Evolutionary conservation across 2,888 invertebrate species (phyloP).

Genomic region (Drosophila quinaria): DNA sequence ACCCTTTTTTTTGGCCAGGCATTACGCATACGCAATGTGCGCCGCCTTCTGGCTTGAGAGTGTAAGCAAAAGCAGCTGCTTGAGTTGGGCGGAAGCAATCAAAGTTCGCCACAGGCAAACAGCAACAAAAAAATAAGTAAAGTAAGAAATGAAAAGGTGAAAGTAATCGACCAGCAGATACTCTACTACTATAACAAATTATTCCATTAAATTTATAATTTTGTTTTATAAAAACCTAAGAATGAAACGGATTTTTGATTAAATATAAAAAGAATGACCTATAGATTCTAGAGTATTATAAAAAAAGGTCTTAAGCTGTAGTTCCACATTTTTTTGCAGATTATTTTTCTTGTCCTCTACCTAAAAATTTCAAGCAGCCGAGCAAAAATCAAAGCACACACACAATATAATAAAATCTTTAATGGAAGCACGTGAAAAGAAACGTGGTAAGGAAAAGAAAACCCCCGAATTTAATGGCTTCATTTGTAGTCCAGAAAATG

Average conservation of each 20-base stretch:
- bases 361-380: constrained; percentile 46
- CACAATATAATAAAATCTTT: constrained; percentile 52
- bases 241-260: neutral
- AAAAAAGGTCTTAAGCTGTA: constrained; percentile 8
- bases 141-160: neutral
- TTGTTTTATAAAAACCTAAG: neutral
- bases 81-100: constrained; percentile 61
- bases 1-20: constrained; percentile 57
- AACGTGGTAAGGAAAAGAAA: constrained; percentile 10
- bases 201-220: neutral
- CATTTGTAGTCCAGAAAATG: constrained; percentile 52
- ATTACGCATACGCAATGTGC: constrained; percentile 73
- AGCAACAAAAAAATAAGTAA: constrained; percentile 6
- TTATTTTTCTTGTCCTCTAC: constrained; percentile 35
- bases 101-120: constrained; percentile 59
- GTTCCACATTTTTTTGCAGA: constrained; percentile 38
- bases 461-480: constrained; percentile 63
- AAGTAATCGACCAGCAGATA: neutral
- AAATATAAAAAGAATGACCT: neutral
- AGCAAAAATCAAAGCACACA: constrained; percentile 55
- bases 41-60: constrained; percentile 16
- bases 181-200: neutral
- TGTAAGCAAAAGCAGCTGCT: constrained; percentile 44
- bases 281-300: constrained; percentile 1
- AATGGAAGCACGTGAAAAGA: constrained; percentile 19